Evolutionary conservation across 1,140 invertebrate genomes (phyloP).

Genomic region (Coptotermes formosanus): DNA sequence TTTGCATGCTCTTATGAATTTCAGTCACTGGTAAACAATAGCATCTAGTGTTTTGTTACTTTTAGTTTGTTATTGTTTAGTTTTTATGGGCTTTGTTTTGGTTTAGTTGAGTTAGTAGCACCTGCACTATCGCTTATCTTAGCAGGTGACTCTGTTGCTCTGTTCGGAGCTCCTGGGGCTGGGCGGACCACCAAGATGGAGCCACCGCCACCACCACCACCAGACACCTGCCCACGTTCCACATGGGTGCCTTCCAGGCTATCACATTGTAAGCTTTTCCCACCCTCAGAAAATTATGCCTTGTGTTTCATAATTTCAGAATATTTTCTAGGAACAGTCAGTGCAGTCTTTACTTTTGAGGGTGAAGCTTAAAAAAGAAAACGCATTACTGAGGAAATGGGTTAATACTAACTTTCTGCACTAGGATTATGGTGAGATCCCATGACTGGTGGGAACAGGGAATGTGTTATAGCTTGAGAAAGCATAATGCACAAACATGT

Average conservation of each 20-base stretch:
- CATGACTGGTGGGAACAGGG: too few species aligned
- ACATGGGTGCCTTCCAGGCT: conserved; percentile 49
- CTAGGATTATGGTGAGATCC: too few species aligned
- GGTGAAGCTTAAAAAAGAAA: too few species aligned
- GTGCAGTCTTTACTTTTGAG: neutral
- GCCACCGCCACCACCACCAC: conserved; percentile 22
- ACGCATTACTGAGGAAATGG: too few species aligned
- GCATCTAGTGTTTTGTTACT: neutral
- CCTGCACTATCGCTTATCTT: neutral
- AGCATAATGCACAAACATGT: too few species aligned
- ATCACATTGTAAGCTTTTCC: conserved; percentile 30
- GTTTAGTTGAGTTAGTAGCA: conserved; percentile 29
- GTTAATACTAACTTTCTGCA: too few species aligned
- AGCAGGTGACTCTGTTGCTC: conserved; percentile 31
- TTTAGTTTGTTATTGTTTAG: neutral
- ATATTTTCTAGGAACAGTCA: neutral
- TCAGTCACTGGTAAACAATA: neutral
- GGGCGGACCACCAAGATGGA: conserved; percentile 35
- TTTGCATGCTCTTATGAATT: neutral
- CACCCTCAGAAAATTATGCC: neutral
- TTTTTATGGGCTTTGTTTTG: conserved; percentile 18
- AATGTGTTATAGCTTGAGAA: too few species aligned
- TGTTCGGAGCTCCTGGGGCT: conserved; percentile 32
- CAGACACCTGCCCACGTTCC: conserved; percentile 49
- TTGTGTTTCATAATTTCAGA: neutral